Evolutionary conservation across 2,888 invertebrate species (phyloP).

Genomic region (Agrotis clavis): DNA sequence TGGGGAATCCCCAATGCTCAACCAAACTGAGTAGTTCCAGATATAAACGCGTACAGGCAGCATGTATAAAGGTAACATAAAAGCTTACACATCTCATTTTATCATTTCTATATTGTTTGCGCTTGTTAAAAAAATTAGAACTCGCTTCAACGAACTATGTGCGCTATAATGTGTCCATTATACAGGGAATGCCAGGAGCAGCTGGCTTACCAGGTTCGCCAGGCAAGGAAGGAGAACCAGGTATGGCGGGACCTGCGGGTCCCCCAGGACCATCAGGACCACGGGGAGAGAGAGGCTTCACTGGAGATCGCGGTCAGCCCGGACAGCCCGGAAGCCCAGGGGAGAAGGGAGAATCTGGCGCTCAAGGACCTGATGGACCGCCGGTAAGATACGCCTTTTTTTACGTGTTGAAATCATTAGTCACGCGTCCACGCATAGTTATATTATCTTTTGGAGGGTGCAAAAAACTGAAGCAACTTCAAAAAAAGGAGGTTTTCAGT

Average conservation of each 20-base stretch:
- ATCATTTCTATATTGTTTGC: background rate
- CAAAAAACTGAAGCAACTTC: no score
- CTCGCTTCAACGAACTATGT: no score
- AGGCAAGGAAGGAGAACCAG: conserved; percentile 96
- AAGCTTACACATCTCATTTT: background rate
- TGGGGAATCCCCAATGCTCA: no score
- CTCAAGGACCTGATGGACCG: conserved; percentile 93
- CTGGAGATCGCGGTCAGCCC: conserved; percentile 94
- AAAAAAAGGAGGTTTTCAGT: no score
- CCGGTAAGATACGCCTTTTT: conserved; percentile 87
- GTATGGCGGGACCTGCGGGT: conserved; percentile 93
- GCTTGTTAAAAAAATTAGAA: no score
- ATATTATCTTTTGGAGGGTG: no score
- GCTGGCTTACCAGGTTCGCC: conserved; percentile 94
- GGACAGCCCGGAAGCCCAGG: conserved; percentile 93
- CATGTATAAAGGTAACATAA: background rate
- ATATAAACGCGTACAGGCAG: no score
- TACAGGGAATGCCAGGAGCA: conserved; percentile 93
- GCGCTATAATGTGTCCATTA: conserved; percentile 12
- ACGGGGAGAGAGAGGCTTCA: conserved; percentile 93
- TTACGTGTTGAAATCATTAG: no score
- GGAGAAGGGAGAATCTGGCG: conserved; percentile 92
- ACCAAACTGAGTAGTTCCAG: background rate
- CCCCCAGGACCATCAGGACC: conserved; percentile 92
- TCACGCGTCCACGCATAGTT: no score